Base-by-base conservation (phyloP, 2,797 vertebrate species). In the Dendrocincla tyrannina region DNA sequence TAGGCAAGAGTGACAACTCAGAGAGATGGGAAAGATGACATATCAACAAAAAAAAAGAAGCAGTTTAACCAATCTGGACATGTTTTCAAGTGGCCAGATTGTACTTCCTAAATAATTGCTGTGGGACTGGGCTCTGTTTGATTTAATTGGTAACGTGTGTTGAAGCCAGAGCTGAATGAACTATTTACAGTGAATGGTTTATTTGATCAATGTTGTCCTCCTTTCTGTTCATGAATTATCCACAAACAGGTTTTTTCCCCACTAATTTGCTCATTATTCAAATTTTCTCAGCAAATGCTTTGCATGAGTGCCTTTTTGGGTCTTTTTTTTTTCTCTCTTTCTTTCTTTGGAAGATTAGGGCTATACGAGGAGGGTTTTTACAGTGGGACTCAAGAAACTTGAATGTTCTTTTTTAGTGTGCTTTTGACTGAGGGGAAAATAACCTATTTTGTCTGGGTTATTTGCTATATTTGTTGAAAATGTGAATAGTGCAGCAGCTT, bases 401-500 rank as follows among this genome's bases (percentile, higher is more conserved):
- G 33, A 68, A 47, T 62, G 25, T 83, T 92, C 75, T 77, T 56
- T 78, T 88, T 89, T 83, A 72, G 42, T 53, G 35, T 84, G 67
- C 37, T 82, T 89, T 83, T 78, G 80, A 73, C 55, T 86, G 59
- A 79, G 30, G 55, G 30, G 30, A 89, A 96, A 93, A 85, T 44
- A 83, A 84, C 53, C 39, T 66, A 49, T 85, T 91, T 95, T 88
- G 60, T 80, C 22, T 75, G 74, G 56, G 39, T 83, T 95, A 85
- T 92, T 96, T 95, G 64, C 67, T 76, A 37, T 60, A 92, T 94
- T 88, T 92, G 30, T 68, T 91, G 87, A 66, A 92, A 94, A 86
- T 81, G 35, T 89, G 87, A 88, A 49, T 53, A 85, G 28, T 83
- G n/a, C 35, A 85, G 52, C 47, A 66, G 70, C 55, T 95, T 94